Evolutionary conservation across 1,140 invertebrate genomes (phyloP).

Genomic region (Aphelenchoides fujianensis): DNA sequence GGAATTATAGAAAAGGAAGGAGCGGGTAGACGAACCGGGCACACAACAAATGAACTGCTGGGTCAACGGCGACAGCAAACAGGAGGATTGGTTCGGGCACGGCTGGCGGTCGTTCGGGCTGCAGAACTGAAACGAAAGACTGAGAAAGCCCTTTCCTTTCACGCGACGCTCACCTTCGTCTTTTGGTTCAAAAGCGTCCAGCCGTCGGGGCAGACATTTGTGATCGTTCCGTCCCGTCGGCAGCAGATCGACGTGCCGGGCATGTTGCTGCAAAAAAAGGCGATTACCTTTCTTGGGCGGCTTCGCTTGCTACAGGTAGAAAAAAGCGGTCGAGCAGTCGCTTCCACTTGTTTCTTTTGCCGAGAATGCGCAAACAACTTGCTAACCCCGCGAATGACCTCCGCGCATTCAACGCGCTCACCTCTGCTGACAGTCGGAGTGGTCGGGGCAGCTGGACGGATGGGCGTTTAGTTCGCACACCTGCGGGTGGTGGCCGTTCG

Average conservation of each 20-base stretch:
- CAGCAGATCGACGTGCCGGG: constrained; percentile 48
- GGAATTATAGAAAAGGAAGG: constrained; percentile 4
- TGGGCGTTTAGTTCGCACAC: constrained; percentile 36
- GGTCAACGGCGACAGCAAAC: constrained; percentile 29
- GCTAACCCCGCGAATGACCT: no score
- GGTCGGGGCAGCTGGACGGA: constrained; percentile 36
- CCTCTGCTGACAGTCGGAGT: constrained; percentile 29
- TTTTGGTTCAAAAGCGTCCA: constrained; percentile 19
- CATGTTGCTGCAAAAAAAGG: constrained; percentile 38
- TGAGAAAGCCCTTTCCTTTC: neutral
- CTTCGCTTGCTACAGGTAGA: no score
- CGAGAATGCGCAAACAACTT: no score
- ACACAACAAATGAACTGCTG: constrained; percentile 46
- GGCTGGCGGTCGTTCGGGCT: constrained; percentile 11
- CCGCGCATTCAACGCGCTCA: no score
- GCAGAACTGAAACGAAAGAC: constrained; percentile 34
- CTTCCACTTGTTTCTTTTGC: no score
- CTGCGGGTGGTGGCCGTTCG: constrained; percentile 43
- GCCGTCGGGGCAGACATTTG: constrained; percentile 36
- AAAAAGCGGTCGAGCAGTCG: no score
- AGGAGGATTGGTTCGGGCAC: constrained; percentile 36
- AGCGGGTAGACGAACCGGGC: constrained; percentile 35
- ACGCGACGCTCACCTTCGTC: neutral
- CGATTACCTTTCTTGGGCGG: neutral
- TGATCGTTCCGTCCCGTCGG: neutral